Evolutionary conservation across 2,888 invertebrate genomes (phyloP).

Genomic region (Hemicrepidius hirtus): DNA sequence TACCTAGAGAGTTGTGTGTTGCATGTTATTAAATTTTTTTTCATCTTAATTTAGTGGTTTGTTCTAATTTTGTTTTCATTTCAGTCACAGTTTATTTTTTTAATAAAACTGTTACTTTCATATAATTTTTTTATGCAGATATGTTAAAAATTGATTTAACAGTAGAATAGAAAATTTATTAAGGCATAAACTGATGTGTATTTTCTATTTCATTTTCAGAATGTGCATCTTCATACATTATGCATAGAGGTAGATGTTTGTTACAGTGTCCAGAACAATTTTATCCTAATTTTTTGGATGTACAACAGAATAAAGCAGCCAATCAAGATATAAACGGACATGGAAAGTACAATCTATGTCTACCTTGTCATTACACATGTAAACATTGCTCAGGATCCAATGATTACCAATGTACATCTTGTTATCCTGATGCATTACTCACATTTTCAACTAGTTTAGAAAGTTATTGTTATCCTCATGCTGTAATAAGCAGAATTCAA

Average conservation of each 20-base stretch:
- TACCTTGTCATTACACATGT: conserved; percentile 85
- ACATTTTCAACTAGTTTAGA: conserved; percentile 69
- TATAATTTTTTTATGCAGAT: not conserved
- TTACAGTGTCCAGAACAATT: conserved; percentile 72
- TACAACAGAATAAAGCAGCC: conserved; percentile 35
- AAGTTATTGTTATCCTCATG: conserved; percentile 68
- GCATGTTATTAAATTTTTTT: conserved; percentile 33
- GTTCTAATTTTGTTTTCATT: conserved; percentile 23
- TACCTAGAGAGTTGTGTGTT: conserved; percentile 23
- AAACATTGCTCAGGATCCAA: conserved; percentile 80
- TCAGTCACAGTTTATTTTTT: conserved; percentile 58
- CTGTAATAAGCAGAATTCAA: conserved; percentile 53
- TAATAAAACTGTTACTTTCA: conserved; percentile 13
- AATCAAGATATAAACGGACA: conserved; percentile 56
- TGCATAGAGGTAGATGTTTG: conserved; percentile 78
- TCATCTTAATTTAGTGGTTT: not conserved
- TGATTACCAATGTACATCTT: conserved; percentile 81
- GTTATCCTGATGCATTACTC: conserved; percentile 79
- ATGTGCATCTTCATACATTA: conserved; percentile 78
- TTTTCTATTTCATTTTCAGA: conserved; percentile 75
- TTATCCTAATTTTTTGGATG: conserved; percentile 62
- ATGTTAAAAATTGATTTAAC: not conserved
- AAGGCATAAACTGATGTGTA: conserved; percentile 7
- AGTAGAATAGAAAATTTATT: not conserved
- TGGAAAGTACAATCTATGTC: conserved; percentile 69